Conservation (phyloP, 1,140 invertebrate genomes). For the Globodera ellingtonae region DNA sequence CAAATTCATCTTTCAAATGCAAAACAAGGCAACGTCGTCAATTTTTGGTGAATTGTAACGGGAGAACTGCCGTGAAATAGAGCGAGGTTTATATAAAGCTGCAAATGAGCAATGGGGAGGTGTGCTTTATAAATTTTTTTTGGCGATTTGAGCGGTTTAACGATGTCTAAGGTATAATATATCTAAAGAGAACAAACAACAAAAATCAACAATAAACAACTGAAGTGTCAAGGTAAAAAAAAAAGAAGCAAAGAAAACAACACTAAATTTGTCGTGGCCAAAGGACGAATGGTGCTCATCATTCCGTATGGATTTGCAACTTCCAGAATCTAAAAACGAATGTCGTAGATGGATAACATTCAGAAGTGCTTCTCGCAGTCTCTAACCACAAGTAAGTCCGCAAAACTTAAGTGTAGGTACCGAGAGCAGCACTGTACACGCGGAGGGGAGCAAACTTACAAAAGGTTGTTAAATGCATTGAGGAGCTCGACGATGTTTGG, state of each 20-base stretch:
- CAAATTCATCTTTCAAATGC: too few relatives aligned
- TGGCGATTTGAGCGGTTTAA: not conserved
- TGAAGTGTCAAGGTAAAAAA: not conserved
- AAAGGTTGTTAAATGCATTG: slow-evolving; percentile 35
- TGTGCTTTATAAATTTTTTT: slow-evolving; percentile 9
- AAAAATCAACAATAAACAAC: not conserved
- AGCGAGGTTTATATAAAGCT: slow-evolving; percentile 5
- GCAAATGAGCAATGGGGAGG: slow-evolving; percentile 7
- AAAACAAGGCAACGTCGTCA: too few relatives aligned
- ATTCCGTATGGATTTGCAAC: slow-evolving; percentile 19
- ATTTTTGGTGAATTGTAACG: too few relatives aligned
- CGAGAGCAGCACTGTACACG: too few relatives aligned
- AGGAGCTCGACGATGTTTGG: slow-evolving; percentile 40
- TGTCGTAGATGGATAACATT: too few relatives aligned
- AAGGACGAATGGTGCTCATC: not conserved
- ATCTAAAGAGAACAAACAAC: not conserved
- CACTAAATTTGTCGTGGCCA: not conserved
- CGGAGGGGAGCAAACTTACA: not conserved
- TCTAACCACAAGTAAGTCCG: too few relatives aligned
- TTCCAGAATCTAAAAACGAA: slow-evolving; percentile 20
- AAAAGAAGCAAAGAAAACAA: not conserved
- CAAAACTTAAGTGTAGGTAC: too few relatives aligned
- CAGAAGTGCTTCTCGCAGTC: too few relatives aligned
- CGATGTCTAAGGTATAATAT: not conserved
- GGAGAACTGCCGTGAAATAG: too few relatives aligned